These are phyloP conservation scores for Salvelinus alpinus DNA, from an alignment of 2,113 vertebrate species.

Conservation along the genomic window DNA sequence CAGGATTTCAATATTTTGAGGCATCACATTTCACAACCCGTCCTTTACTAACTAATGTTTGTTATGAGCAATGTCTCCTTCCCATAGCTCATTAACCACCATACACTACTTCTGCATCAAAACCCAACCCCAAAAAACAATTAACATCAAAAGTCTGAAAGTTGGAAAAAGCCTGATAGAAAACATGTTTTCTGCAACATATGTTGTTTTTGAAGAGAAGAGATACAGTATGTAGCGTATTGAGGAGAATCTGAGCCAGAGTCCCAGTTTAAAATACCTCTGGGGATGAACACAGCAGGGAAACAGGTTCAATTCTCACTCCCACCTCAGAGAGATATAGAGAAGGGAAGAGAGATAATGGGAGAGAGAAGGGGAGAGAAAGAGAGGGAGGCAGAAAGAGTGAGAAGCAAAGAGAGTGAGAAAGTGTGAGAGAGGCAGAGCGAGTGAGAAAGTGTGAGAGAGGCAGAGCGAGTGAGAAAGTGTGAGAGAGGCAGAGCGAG, in stretches of 20 bases:
- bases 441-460: background rate
- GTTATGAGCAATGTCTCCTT: no score
- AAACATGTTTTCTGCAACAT: background rate
- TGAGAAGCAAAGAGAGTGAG: slow-evolving; percentile 8
- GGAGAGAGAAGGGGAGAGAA: slow-evolving; percentile 20
- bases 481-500: background rate
- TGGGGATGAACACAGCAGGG: background rate
- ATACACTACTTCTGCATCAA: no score
- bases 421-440: background rate
- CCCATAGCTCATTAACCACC: no score
- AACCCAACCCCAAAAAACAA: no score
- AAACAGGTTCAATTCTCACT: slow-evolving; percentile 1
- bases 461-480: background rate
- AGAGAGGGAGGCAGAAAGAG: background rate
- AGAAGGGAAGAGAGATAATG: background rate
- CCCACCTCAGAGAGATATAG: slow-evolving; percentile 11
- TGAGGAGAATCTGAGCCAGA: background rate
- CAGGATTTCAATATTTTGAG: no score
- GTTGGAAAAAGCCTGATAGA: no score
- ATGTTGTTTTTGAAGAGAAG: background rate
- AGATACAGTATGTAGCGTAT: background rate
- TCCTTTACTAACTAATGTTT: no score
- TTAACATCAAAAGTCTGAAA: no score
- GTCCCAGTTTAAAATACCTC: slow-evolving; percentile 1
- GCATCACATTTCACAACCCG: no score